phyloP scores from a whole-genome alignment of 2,888 invertebrate genomes.

The Luffia ferchaultella region DNA sequence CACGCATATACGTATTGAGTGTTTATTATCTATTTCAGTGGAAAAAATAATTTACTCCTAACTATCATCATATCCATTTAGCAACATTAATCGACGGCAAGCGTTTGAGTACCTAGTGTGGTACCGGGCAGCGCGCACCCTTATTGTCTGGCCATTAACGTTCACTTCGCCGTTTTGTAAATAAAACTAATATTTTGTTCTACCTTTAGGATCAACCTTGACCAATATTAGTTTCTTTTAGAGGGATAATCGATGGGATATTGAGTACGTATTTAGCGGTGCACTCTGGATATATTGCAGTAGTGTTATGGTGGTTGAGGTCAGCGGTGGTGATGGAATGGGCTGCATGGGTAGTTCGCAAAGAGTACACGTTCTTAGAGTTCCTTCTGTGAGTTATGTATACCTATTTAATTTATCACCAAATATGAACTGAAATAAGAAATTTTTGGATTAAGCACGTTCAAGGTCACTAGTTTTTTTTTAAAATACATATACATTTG shows the following conservation, averaged over 20 bases:
- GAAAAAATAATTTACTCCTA: too few relatives aligned
- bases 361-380: conserved; percentile 4
- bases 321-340: conserved; percentile 26
- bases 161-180: background rate
- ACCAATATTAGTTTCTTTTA: background rate
- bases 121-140: background rate
- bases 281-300: background rate
- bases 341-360: conserved; percentile 42
- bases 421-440: background rate
- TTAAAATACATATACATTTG: too few relatives aligned
- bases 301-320: background rate
- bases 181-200: background rate
- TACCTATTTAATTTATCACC: background rate
- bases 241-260: background rate
- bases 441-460: background rate
- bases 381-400: background rate
- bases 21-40: too few relatives aligned
- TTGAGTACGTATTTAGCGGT: background rate
- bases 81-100: too few relatives aligned
- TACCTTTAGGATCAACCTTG: background rate
- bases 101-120: too few relatives aligned
- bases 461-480: background rate
- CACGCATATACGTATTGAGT: too few relatives aligned
- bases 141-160: background rate
- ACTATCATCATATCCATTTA: too few relatives aligned